Conservation (phyloP, 2,888 invertebrate genomes). For the Phorcus lineatus region DNA sequence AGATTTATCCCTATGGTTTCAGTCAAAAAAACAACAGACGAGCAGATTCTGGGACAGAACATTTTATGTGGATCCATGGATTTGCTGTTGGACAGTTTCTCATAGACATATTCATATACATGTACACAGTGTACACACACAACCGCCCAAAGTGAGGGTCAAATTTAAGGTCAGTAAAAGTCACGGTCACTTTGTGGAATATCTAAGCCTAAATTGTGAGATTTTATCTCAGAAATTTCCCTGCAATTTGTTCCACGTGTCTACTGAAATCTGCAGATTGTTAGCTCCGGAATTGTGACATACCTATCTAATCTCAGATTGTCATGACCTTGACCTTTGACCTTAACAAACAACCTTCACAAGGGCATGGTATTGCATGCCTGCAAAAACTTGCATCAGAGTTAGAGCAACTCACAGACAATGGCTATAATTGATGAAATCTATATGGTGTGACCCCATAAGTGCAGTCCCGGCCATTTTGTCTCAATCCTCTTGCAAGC, state of each 20-base stretch:
- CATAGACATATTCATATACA: constrained; percentile 23
- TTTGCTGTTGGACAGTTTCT: constrained; percentile 25
- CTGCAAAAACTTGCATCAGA: constrained; percentile 7
- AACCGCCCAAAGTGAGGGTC: background rate
- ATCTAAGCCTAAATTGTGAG: background rate
- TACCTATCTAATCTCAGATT: constrained; percentile 2
- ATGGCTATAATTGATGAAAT: constrained; percentile 7
- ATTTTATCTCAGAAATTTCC: background rate
- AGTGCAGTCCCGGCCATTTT: background rate
- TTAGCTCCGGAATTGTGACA: background rate
- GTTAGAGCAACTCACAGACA: background rate
- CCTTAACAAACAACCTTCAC: background rate
- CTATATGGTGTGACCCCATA: constrained; percentile 1
- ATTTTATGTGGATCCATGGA: constrained; percentile 25
- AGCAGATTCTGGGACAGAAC: constrained; percentile 21
- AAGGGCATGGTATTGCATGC: background rate
- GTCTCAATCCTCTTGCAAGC: background rate
- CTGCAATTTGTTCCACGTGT: background rate
- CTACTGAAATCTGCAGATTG: constrained; percentile 3
- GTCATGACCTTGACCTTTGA: background rate
- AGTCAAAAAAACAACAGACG: constrained; percentile 1
- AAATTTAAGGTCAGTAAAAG: background rate
- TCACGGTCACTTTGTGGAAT: background rate
- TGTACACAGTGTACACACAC: constrained; percentile 17
- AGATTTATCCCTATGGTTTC: too few species aligned